These are phyloP conservation scores for Trichoplax adhaerens DNA, from an alignment of 37 sponge, comb jelly and placozoan species.

Conservation along the genomic window DNA sequence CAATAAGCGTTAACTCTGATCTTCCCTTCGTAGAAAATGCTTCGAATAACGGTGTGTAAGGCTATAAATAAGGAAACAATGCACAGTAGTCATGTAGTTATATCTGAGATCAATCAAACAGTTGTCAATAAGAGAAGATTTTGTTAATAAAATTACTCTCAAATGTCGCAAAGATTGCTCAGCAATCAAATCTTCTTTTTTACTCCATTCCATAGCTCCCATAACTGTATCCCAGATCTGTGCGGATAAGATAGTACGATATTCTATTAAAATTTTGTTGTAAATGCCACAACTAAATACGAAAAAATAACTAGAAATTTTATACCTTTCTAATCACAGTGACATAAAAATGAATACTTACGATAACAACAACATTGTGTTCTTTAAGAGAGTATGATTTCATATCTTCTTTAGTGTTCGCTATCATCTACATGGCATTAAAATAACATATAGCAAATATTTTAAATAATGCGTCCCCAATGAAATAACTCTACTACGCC, in stretches of 20 bases:
- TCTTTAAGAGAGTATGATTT: constrained; percentile 19
- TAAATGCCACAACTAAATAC: too few species aligned
- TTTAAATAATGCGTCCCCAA: too few species aligned
- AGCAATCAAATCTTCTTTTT: constrained; percentile 68
- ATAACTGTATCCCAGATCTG: constrained; percentile 67
- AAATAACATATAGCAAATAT: too few species aligned
- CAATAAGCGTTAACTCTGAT: constrained; percentile 7
- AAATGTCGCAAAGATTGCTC: constrained; percentile 63
- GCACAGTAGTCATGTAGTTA: too few species aligned
- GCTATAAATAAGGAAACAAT: not conserved
- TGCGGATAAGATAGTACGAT: not conserved
- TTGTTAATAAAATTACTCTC: constrained; percentile 19
- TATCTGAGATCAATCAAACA: too few species aligned
- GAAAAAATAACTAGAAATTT: too few species aligned
- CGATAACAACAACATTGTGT: constrained; percentile 41
- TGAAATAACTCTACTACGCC: too few species aligned
- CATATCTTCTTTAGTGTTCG: constrained; percentile 34
- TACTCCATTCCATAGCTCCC: constrained; percentile 57
- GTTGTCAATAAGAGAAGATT: too few species aligned
- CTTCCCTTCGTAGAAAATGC: not conserved
- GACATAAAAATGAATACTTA: constrained; percentile 1
- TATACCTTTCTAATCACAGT: too few species aligned
- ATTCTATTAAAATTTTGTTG: too few species aligned
- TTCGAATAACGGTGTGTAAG: not conserved
- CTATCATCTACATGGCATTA: constrained; percentile 11